Evolutionary conservation across 2,113 vertebrate species (phyloP).

Genomic region (Mustela nigripes): DNA sequence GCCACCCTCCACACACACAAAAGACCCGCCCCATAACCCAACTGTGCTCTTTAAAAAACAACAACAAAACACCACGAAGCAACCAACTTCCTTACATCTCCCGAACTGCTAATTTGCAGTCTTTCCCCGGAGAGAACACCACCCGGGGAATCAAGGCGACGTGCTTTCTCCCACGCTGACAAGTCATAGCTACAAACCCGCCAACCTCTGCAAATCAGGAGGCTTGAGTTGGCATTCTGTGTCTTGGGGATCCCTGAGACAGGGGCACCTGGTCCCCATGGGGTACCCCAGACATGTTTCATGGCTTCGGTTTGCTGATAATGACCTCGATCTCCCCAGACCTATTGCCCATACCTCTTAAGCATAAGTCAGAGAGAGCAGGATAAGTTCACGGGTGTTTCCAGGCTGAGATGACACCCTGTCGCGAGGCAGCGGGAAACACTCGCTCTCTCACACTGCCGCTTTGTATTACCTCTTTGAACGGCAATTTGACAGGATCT

Average conservation of each 20-base stretch:
- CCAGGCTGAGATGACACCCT: accelerated
- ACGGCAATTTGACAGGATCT: not conserved
- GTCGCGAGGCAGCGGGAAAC: not conserved
- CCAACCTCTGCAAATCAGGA: not conserved
- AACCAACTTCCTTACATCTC: not conserved
- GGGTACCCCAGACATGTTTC: not conserved
- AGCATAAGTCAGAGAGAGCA: not conserved
- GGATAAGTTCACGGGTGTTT: accelerated
- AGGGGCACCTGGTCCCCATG: not conserved
- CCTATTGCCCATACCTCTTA: not conserved
- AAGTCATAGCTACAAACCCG: not conserved
- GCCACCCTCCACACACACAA: constrained; percentile 36
- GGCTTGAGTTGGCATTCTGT: not conserved
- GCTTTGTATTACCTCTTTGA: not conserved
- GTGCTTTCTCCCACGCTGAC: constrained; percentile 49
- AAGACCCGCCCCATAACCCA: constrained; percentile 17
- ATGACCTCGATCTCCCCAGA: not conserved
- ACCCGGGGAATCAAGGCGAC: constrained; percentile 21
- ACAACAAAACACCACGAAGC: not conserved
- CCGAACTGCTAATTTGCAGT: constrained; percentile 46
- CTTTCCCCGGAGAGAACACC: constrained; percentile 7
- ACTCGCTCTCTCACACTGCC: accelerated
- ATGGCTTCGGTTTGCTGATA: accelerated
- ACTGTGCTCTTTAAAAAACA: not conserved
- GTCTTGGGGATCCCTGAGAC: constrained; percentile 13